Evolutionary conservation across 2,888 invertebrate species (phyloP).

Genomic region (Eupelmus urozonus): DNA sequence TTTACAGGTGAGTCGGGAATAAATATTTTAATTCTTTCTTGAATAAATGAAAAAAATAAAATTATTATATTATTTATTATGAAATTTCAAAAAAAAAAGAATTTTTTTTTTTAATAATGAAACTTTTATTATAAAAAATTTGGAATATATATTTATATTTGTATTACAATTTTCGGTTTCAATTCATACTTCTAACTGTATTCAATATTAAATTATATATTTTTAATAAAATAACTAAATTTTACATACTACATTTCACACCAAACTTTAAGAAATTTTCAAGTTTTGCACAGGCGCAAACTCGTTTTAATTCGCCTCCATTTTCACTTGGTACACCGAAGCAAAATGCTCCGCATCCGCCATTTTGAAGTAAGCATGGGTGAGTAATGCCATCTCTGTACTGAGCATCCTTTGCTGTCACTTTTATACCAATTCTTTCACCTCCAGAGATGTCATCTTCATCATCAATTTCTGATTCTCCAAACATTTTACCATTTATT

Average conservation of each 20-base stretch:
- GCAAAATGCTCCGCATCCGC: background rate
- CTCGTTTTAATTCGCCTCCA: background rate
- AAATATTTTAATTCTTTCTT: too few relatives aligned
- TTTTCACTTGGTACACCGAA: background rate
- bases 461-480: background rate
- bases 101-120: too few relatives aligned
- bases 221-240: background rate
- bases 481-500: background rate
- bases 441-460: background rate
- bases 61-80: too few relatives aligned
- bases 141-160: too few relatives aligned
- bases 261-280: too few relatives aligned
- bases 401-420: background rate
- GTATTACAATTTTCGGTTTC: too few relatives aligned
- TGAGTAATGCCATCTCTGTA: background rate
- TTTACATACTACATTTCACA: background rate
- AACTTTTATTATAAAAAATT: too few relatives aligned
- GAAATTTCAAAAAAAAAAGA: too few relatives aligned
- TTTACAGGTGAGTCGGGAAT: too few relatives aligned
- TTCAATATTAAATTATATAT: too few relatives aligned
- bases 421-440: constrained; percentile 1
- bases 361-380: background rate
- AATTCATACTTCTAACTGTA: too few relatives aligned
- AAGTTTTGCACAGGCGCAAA: background rate
- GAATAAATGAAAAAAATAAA: too few relatives aligned